A percentile compares a stretch with the other conserved stretches of the same genome.
Evolutionary conservation across 2,797 vertebrate species (phyloP).

Genomic region (Myotis pilosus): DNA sequence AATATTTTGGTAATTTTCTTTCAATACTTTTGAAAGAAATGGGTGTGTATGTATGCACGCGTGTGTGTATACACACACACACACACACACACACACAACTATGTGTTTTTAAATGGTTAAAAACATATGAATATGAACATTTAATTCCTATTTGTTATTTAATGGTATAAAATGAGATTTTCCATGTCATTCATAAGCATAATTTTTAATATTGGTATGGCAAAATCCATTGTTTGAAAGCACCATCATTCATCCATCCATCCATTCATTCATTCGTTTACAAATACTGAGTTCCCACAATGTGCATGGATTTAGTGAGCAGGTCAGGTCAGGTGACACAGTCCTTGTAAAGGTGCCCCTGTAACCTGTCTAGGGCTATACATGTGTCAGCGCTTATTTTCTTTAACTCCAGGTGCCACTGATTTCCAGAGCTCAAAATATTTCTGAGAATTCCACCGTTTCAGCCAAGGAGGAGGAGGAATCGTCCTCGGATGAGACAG

Average conservation of each 20-base stretch:
- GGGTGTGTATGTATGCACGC: no score
- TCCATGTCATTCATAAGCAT: neutral
- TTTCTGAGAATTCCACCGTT: constrained; percentile 73
- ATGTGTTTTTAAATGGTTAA: constrained; percentile 19
- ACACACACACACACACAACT: neutral
- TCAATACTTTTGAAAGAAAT: neutral
- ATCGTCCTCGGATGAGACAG: neutral
- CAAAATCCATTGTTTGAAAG: neutral
- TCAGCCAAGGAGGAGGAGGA: constrained; percentile 73
- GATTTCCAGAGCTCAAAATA: neutral
- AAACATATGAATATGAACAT: neutral
- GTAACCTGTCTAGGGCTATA: neutral
- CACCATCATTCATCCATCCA: neutral
- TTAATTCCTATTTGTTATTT: constrained; percentile 4
- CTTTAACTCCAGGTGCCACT: constrained; percentile 53
- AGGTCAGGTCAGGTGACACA: neutral
- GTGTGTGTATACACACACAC: no score
- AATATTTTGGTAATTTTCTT: constrained; percentile 2
- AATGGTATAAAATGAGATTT: neutral
- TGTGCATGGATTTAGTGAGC: neutral
- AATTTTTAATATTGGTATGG: neutral
- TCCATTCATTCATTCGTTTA: neutral
- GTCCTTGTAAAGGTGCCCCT: neutral
- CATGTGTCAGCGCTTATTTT: neutral
- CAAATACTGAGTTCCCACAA: neutral